Conservation (phyloP, 2,797 vertebrate genomes). For the Rhodeus uyekii region DNA sequence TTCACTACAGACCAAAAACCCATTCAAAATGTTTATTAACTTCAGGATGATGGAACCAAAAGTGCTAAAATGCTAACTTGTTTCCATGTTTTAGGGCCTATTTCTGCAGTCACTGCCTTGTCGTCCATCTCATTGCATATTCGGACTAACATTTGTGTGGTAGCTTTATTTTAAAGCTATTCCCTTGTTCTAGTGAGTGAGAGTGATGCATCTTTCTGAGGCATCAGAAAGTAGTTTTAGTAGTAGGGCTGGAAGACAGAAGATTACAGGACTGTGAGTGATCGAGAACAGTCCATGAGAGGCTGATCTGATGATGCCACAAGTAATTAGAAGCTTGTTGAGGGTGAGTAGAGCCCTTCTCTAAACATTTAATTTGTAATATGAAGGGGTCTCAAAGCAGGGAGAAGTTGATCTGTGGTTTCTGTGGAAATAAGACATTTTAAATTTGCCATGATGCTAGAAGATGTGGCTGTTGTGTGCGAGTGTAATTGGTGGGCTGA, state of each 20-base stretch:
- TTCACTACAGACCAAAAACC: neutral
- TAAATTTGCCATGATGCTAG: constrained; percentile 5
- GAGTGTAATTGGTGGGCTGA: neutral
- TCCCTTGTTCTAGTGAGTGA: neutral
- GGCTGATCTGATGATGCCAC: constrained; percentile 19
- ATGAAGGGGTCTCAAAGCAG: constrained; percentile 7
- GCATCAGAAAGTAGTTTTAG: too few relatives aligned
- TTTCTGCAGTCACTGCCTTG: neutral
- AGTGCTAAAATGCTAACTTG: neutral
- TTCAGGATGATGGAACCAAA: neutral
- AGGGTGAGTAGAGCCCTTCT: constrained; percentile 20
- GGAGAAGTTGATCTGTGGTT: constrained; percentile 4
- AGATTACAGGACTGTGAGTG: constrained; percentile 30
- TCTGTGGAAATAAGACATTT: constrained; percentile 32
- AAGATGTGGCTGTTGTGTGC: neutral
- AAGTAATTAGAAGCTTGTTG: constrained; percentile 37
- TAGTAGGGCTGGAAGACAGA: neutral
- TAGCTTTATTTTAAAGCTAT: neutral
- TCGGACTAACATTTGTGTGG: neutral
- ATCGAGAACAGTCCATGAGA: neutral
- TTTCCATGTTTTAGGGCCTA: neutral
- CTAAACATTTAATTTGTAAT: constrained; percentile 19
- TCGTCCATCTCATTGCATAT: neutral
- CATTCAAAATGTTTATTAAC: neutral
- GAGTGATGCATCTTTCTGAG: neutral